These are phyloP conservation scores for Siniperca knerii DNA, from an alignment of 2,113 vertebrate genomes.

Conservation along the genomic window DNA sequence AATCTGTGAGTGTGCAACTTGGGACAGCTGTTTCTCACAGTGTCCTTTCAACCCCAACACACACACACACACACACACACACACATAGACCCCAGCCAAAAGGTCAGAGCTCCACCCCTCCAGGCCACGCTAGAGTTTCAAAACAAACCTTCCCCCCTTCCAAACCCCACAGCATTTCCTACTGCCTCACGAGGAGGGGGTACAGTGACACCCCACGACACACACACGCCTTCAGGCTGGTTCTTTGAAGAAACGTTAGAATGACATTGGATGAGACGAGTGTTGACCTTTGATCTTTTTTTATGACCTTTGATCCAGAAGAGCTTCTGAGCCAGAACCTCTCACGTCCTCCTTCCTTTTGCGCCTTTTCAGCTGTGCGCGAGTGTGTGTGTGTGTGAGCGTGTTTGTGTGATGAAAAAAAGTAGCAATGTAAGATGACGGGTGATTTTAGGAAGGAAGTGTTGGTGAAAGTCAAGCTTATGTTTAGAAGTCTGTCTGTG, in stretches of 20 bases:
- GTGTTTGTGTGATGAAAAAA: not conserved
- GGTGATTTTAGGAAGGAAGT: not conserved
- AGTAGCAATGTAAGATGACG: not conserved
- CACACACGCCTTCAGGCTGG: not conserved
- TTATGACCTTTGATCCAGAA: not conserved
- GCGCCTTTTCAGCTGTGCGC: not conserved
- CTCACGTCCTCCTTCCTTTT: not conserved
- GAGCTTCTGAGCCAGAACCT: not conserved
- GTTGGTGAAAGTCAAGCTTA: not conserved
- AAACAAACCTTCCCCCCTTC: conserved; percentile 77
- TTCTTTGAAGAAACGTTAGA: not conserved
- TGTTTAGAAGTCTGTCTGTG: conserved; percentile 31
- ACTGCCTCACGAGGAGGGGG: not conserved
- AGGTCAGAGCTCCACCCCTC: conserved; percentile 74
- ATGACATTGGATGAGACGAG: not conserved
- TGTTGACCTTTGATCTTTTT: not conserved
- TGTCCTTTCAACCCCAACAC: conserved; percentile 64
- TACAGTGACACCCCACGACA: conserved; percentile 28
- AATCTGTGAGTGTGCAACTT: conserved; percentile 3
- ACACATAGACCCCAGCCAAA: conserved; percentile 46
- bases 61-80: conserved; percentile 14
- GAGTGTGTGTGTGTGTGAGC: not conserved
- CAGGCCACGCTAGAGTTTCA: conserved; percentile 72
- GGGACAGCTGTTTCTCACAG: conserved; percentile 72
- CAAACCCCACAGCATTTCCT: conserved; percentile 8